Conservation (phyloP, 2,113 vertebrate species). For the Strigops habroptila region DNA sequence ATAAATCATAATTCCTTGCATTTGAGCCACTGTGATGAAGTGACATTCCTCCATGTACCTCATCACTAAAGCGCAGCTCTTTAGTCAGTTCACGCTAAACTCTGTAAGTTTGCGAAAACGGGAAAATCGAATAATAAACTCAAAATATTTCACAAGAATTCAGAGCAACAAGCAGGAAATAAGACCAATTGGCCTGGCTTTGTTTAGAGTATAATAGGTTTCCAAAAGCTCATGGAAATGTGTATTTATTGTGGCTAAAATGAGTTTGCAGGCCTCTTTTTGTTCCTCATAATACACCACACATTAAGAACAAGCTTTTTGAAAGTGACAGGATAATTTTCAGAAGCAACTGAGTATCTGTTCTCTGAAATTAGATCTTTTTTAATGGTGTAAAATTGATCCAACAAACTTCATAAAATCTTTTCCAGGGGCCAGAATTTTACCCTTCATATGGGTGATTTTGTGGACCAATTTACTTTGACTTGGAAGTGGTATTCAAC, state of each 20-base stretch:
- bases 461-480: neutral
- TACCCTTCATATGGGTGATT: neutral
- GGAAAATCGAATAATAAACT: neutral
- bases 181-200: neutral
- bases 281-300: neutral
- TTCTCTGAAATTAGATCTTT: neutral
- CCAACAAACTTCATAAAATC: neutral
- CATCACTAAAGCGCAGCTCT: neutral
- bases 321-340: neutral
- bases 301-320: neutral
- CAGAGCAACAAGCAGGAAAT: neutral
- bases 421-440: neutral
- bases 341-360: neutral
- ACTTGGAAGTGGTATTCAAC: neutral
- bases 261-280: neutral
- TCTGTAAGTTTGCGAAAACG: neutral
- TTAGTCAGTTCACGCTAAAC: neutral
- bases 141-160: neutral
- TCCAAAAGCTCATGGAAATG: neutral
- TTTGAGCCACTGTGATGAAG: neutral
- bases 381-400: neutral
- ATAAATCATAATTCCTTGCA: neutral
- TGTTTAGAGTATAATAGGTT: neutral
- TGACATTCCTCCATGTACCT: neutral
- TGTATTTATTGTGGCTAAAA: neutral